These are phyloP conservation scores for Cantharis rufa DNA, from an alignment of 2,888 invertebrate genomes.

Conservation along the genomic window DNA sequence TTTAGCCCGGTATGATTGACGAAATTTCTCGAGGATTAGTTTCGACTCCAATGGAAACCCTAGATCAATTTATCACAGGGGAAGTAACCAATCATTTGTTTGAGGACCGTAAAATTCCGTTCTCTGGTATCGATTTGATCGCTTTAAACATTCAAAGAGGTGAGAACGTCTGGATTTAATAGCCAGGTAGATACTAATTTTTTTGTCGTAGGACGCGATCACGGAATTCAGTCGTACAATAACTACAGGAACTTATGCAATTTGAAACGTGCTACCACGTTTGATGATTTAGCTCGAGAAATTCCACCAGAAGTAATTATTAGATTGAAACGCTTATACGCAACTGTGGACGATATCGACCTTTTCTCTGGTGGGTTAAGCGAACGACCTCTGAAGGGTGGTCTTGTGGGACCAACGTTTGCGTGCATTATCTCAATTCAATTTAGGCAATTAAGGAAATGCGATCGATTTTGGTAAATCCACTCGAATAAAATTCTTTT, in stretches of 20 bases:
- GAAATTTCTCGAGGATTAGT: constrained; percentile 84
- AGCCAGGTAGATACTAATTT: not conserved
- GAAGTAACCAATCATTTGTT: constrained; percentile 95
- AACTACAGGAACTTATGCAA: constrained; percentile 90
- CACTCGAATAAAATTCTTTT: constrained; percentile 27
- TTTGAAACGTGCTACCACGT: constrained; percentile 79
- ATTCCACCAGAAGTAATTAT: constrained; percentile 83
- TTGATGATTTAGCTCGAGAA: constrained; percentile 86
- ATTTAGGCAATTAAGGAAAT: constrained; percentile 86
- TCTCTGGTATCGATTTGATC: constrained; percentile 91
- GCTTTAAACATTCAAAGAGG: constrained; percentile 86
- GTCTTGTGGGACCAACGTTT: constrained; percentile 91
- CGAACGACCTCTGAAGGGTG: constrained; percentile 85
- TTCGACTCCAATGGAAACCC: constrained; percentile 89
- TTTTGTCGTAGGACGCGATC: constrained; percentile 69
- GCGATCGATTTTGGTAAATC: constrained; percentile 89
- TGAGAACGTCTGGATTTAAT: constrained; percentile 22
- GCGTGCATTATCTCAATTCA: constrained; percentile 94
- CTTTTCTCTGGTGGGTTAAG: constrained; percentile 95
- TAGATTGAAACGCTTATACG: constrained; percentile 78
- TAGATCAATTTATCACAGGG: constrained; percentile 92
- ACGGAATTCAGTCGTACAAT: constrained; percentile 87
- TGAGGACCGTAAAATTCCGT: constrained; percentile 85
- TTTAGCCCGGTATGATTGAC: constrained; percentile 77
- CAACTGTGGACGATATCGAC: constrained; percentile 93